Evolutionary conservation across 2,113 vertebrate species (phyloP), one percentile per base, ranked within the genome.

Genomic region (Myrmecophaga tridactyla): DNA sequence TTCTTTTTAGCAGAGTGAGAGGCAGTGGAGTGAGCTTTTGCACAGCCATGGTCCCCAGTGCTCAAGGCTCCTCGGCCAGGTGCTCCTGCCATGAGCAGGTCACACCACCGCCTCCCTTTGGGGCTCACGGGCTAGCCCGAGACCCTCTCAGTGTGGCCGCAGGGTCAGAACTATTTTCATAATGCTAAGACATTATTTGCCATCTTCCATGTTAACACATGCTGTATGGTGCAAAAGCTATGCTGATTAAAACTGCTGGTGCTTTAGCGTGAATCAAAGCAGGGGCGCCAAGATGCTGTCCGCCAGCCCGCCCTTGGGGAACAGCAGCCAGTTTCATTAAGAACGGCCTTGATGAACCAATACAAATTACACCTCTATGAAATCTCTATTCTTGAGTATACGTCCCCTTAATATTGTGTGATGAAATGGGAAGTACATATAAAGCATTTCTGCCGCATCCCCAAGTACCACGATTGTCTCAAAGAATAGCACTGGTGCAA

Each of bases 381-480:
- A 78, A 31, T 62, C 70, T n/a, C 69, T 20, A 9, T 62, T 34
- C 41, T 56, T 15, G 46, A 36, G 51, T 15, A 17, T 1, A 25
- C 8, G 3, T 36, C 62, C 62, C 65, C 81, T 70, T 11, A 46
- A 58, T 43, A 21, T 10, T 27, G 41, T 36, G 62, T 17, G 43
- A n/a, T 9, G 1, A 21, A 25, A 25, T 13, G 46, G 41, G 60
- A 11, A 39, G 51, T 3, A 13, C 2, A 7, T 0, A 14, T 0
- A 14, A 73, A 27, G 62, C 7, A 4, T 39, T 46, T 17, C n/a
- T 7, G 27, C 36, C 9, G 4, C 34, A 6, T 31, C 41, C 20
- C 5, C 10, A 62, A 39, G 43, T 51, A 25, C 0, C 8, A 17
- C 0, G 7, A 46, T 5, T 14, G 21, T 70, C 60, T 90, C 11